Evolutionary conservation across 2,113 vertebrate genomes (phyloP), one percentile per base, ranked within the genome.

Genomic region (Eudyptes chrysolophus): DNA sequence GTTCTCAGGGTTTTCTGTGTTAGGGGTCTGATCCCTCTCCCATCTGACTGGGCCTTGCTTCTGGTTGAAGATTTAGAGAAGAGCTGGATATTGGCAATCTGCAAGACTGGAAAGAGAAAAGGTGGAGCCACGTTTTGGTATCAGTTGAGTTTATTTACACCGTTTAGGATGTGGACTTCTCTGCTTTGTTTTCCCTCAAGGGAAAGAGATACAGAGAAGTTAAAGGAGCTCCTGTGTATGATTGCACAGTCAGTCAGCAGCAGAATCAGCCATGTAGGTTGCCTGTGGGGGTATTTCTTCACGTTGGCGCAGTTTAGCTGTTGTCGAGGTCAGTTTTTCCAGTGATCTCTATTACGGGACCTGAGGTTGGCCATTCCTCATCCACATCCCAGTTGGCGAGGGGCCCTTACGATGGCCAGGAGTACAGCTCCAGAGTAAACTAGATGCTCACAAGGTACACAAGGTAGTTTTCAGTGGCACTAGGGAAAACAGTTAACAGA

Each of bases 251-350:
- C 85, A 65, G 64, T 51, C 87, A 95, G 83, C 78, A 92, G 70
- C 79, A 94, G 68, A 90, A 77, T 83, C 90, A 84, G 85, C 83
- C 51, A 7, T 18, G 46, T 4, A 71, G 38, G 58, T 90, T 94
- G 90, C 82, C 85, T 81, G 49, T 90, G 79, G 79, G 78, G 79
- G 34, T 93, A n/a, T 94, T 95, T 94, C 87, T 76, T 92, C 60
- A 21, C 9, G 27, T 84, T 86, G 77, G 72, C 89, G 91, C 81
- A 12, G 34, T 64, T 17, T 69, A 82, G 57, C 48, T 93, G 92
- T 26, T 58, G 70, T 76, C 84, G 70, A 86, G 94, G 78, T 95
- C 66, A 77, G 25, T 93, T 77, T 84, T 91, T 90, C 65, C 65
- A 71, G 70, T 42, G 79, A 89, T 83, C 36, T 87, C 36, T 91